Percentiles rank a stretch among this genome's conserved stretches.
These are phyloP conservation scores for Enteromius mattozi DNA, from an alignment of 2,797 vertebrate genomes.

Conservation along the genomic window DNA sequence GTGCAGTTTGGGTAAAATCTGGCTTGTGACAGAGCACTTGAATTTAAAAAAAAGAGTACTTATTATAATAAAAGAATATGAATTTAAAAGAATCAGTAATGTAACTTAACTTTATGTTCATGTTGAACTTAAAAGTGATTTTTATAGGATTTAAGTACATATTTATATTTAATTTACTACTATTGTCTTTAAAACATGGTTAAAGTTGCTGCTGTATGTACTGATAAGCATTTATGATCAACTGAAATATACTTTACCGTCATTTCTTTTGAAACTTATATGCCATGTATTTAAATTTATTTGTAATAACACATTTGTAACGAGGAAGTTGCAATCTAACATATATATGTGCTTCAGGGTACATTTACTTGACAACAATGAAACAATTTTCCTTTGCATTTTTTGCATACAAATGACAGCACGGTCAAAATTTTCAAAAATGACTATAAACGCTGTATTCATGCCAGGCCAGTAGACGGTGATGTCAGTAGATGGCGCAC, in stretches of 20 bases:
- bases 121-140: neutral
- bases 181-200: neutral
- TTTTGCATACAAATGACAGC: too few species aligned
- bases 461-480: neutral
- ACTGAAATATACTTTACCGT: neutral
- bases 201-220: neutral
- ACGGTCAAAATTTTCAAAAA: neutral
- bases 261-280: neutral
- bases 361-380: too few species aligned
- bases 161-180: neutral
- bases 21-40: neutral
- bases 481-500: neutral
- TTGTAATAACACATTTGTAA: neutral
- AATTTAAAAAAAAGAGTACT: too few species aligned
- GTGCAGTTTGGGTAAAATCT: neutral
- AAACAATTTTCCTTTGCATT: too few species aligned
- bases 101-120: neutral
- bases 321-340: neutral
- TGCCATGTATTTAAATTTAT: neutral
- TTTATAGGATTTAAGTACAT: neutral
- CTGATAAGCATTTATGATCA: neutral
- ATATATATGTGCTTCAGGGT: neutral
- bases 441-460: neutral
- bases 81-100: neutral
- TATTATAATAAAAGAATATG: neutral